phyloP scores from a whole-genome alignment of 2,113 vertebrate species.

The Chionis minor region DNA sequence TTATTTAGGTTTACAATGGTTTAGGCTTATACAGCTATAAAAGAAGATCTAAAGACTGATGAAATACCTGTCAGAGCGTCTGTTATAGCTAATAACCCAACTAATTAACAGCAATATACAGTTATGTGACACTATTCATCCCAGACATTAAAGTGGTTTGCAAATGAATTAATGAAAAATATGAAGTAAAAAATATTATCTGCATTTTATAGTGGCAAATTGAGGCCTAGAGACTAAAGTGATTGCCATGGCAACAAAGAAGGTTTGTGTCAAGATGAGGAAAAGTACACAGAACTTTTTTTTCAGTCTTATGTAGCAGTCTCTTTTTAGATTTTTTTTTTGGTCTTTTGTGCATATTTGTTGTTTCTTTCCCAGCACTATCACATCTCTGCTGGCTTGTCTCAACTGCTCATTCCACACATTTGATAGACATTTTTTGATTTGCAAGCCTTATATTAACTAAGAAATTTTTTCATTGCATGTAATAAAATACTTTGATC shows the following conservation, averaged over 20 bases:
- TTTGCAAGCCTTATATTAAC: not conserved
- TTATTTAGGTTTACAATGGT: not conserved
- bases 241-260: conserved; percentile 18
- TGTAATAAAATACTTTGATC: not conserved
- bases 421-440: not conserved
- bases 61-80: not conserved
- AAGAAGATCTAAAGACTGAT: not conserved
- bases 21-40: not conserved
- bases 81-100: not conserved
- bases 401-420: not conserved
- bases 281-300: not conserved
- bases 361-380: not conserved
- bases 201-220: not conserved
- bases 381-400: not conserved
- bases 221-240: not conserved
- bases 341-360: not conserved
- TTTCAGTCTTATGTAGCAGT: not conserved
- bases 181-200: not conserved
- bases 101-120: not conserved
- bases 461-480: not conserved
- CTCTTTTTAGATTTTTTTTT: not conserved
- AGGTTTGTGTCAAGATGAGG: not conserved
- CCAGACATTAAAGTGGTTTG: not conserved
- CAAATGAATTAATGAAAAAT: not conserved
- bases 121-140: not conserved